phyloP scores from a whole-genome alignment of 1,140 invertebrate genomes.

The Aphelinus atriplicis region DNA sequence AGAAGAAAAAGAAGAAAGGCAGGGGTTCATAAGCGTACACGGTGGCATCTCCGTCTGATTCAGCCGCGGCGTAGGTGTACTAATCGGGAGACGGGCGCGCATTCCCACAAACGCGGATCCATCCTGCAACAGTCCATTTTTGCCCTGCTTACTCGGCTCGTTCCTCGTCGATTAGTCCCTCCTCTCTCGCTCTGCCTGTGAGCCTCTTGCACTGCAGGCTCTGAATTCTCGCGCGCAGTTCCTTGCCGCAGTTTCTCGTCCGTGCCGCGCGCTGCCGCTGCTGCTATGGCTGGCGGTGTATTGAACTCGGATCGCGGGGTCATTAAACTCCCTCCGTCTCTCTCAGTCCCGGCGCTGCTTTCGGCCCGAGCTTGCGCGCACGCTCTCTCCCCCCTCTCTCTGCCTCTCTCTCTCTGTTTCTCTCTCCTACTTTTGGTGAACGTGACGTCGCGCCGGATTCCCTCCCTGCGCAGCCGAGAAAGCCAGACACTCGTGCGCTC shows the following conservation, averaged over 20 bases:
- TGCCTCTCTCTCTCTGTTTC: slow-evolving; percentile 26
- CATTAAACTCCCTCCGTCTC: slow-evolving; percentile 53
- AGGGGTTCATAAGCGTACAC: too few relatives aligned
- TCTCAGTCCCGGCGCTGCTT: slow-evolving; percentile 13
- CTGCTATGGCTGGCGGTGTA: slow-evolving; percentile 49
- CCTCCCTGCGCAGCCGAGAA: slow-evolving; percentile 41
- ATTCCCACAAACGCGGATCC: too few relatives aligned
- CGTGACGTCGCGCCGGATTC: slow-evolving; percentile 59
- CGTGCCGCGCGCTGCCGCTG: too few relatives aligned
- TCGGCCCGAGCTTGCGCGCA: slow-evolving; percentile 37
- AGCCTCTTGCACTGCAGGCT: background rate
- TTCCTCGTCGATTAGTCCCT: too few relatives aligned
- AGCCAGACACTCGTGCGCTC: background rate
- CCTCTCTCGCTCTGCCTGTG: background rate
- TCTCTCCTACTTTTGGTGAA: background rate
- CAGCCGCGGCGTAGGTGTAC: too few relatives aligned
- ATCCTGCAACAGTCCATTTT: too few relatives aligned
- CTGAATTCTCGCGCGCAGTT: background rate
- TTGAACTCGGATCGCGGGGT: slow-evolving; percentile 62
- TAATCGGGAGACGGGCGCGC: too few relatives aligned
- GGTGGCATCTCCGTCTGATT: too few relatives aligned
- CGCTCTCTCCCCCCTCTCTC: slow-evolving; percentile 22
- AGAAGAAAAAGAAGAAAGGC: too few relatives aligned
- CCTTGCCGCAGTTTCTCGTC: slow-evolving; percentile 1
- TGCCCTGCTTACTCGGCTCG: too few relatives aligned